These are phyloP conservation scores for Drosophila pseudoobscura DNA, from an alignment of 1,140 invertebrate species.

Conservation along the genomic window DNA sequence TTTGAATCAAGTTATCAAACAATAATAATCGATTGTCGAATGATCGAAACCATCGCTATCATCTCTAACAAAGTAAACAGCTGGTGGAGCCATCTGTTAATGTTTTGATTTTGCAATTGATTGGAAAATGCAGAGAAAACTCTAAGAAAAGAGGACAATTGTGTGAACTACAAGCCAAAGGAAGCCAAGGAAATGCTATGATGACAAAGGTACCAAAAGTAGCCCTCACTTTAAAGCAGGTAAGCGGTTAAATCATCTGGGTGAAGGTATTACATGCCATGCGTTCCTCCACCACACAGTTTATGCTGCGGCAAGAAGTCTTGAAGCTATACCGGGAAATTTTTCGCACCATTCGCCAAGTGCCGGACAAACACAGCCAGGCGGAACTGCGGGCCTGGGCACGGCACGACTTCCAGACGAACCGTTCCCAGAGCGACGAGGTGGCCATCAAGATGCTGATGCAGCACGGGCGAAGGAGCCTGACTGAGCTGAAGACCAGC, in stretches of 20 bases:
- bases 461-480: constrained; percentile 87
- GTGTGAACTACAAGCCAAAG: neutral
- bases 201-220: constrained; percentile 84
- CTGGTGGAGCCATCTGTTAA: constrained; percentile 44
- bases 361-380: constrained; percentile 87
- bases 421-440: constrained; percentile 88
- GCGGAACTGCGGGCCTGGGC: constrained; percentile 88
- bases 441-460: constrained; percentile 88
- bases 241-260: constrained; percentile 8
- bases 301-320: constrained; percentile 90
- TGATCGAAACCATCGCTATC: neutral
- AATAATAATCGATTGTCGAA: neutral
- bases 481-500: constrained; percentile 87
- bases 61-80: neutral
- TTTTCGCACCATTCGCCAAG: constrained; percentile 87
- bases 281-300: constrained; percentile 84
- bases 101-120: constrained; percentile 13
- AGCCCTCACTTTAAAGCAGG: constrained; percentile 85
- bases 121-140: constrained; percentile 12
- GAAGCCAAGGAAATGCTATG: constrained; percentile 10
- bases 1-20: neutral
- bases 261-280: too few relatives aligned
- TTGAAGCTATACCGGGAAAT: constrained; percentile 90
- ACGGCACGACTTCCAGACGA: constrained; percentile 88
- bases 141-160: neutral